phyloP scores from a whole-genome alignment of 2,888 invertebrate species.

The Nasonovia ribisnigri region DNA sequence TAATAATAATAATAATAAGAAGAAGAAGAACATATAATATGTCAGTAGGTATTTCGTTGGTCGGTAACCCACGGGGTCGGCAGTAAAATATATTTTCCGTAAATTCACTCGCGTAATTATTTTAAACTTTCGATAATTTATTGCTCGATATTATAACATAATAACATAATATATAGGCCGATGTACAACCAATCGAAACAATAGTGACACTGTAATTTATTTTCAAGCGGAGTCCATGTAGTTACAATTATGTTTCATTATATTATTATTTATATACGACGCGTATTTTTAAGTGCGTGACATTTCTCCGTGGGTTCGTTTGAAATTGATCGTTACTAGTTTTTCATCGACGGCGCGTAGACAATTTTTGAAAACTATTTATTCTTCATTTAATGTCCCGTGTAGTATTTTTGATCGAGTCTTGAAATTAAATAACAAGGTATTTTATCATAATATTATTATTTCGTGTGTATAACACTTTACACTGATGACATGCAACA shows the following conservation, averaged over 20 bases:
- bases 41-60: not conserved
- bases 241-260: not conserved
- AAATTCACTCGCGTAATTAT: conserved; percentile 6
- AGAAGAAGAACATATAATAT: not conserved
- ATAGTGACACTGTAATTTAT: conserved; percentile 25
- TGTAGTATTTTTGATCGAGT: not conserved
- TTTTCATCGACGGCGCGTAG: not conserved
- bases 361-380: not conserved
- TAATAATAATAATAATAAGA: not conserved
- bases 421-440: not conserved
- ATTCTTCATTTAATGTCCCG: not conserved
- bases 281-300: not conserved
- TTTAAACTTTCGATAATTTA: conserved; percentile 13
- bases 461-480: not conserved
- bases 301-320: not conserved
- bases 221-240: conserved; percentile 5
- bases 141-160: not conserved
- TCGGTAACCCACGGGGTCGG: not conserved
- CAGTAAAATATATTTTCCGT: not conserved
- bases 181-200: not conserved
- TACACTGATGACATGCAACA: not conserved
- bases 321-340: not conserved
- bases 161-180: not conserved
- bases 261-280: conserved; percentile 24
- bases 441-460: not conserved